Conservation (phyloP, 2,113 vertebrate genomes). For the Pterocles orientalis region DNA sequence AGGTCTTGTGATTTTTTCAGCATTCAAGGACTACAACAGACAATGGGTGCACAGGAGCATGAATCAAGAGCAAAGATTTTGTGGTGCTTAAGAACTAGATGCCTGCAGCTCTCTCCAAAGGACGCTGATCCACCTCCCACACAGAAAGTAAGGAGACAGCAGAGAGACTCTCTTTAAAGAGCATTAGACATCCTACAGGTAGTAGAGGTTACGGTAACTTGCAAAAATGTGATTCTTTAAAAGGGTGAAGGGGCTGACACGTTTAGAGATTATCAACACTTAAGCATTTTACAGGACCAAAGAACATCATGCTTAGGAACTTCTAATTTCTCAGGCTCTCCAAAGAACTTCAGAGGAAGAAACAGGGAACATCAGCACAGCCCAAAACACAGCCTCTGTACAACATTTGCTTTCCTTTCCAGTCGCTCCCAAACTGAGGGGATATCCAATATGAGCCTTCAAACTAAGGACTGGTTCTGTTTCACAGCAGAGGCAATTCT, state of each 20-base stretch:
- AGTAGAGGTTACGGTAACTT: neutral
- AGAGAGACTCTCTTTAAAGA: neutral
- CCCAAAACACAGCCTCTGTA: neutral
- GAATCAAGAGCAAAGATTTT: neutral
- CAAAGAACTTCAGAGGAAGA: neutral
- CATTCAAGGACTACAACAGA: conserved; percentile 22
- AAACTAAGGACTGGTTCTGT: neutral
- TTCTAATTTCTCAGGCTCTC: neutral
- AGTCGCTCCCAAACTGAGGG: neutral
- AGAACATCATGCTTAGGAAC: neutral
- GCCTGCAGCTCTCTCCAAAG: neutral
- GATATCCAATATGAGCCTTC: fast-evolving
- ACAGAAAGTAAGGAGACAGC: neutral
- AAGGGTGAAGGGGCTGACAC: neutral
- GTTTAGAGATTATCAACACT: neutral
- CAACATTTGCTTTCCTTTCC: neutral
- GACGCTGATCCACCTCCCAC: neutral
- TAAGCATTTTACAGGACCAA: neutral
- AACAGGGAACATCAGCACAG: neutral
- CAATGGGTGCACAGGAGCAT: neutral
- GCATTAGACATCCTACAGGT: neutral
- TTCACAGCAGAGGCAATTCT: neutral
- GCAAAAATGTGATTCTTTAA: neutral
- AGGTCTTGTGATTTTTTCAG: conserved; percentile 5
- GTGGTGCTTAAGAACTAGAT: neutral